These are phyloP conservation scores for Goniozus legneri DNA, from an alignment of 1,140 invertebrate genomes.

Conservation along the genomic window DNA sequence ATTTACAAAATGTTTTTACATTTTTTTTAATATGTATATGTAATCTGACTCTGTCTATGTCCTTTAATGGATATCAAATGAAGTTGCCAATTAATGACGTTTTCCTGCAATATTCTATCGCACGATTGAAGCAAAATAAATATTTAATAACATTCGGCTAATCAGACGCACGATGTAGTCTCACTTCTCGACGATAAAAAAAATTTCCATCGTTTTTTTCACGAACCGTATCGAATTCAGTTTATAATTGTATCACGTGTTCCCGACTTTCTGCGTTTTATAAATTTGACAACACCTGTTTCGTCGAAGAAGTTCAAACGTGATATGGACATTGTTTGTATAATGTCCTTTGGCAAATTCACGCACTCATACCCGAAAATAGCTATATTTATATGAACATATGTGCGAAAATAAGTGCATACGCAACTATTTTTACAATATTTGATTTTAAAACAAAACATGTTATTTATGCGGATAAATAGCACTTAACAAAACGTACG, in stretches of 20 bases:
- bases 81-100: too few species aligned
- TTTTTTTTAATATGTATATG: neutral
- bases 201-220: too few species aligned
- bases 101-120: too few species aligned
- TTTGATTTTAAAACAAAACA: too few species aligned
- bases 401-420: conserved; percentile 6
- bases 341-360: conserved; percentile 24
- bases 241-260: too few species aligned
- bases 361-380: conserved; percentile 31
- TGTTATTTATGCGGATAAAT: too few species aligned
- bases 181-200: conserved; percentile 6
- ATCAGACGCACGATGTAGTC: conserved; percentile 34
- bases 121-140: conserved; percentile 28
- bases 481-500: conserved; percentile 29
- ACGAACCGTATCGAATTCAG: too few species aligned
- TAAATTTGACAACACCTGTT: too few species aligned
- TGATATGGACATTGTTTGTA: conserved; percentile 20
- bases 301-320: too few species aligned
- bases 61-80: too few species aligned
- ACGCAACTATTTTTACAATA: too few species aligned
- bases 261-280: too few species aligned
- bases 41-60: conserved; percentile 1
- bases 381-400: conserved; percentile 19
- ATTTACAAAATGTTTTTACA: neutral
- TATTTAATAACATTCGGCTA: conserved; percentile 18